Evolutionary conservation across 35 echinoderm and acorn worm species (phyloP), one percentile per base, ranked within the genome.

Genomic region (Amphiura filiformis): DNA sequence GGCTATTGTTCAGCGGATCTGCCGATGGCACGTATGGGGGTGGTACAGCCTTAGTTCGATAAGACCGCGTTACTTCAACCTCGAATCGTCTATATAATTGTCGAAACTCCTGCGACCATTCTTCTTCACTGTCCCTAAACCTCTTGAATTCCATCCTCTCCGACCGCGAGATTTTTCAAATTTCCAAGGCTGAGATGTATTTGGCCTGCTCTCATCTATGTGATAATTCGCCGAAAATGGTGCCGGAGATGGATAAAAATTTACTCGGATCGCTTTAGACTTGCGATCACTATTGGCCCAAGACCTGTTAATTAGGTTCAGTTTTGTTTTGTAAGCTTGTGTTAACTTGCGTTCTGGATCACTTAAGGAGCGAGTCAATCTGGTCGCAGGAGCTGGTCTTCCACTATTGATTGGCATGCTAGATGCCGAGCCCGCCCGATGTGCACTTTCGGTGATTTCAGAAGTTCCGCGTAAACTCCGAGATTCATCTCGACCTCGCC

Each of bases 41-140:
- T 26, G 77, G 64, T 42, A 39, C 78, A 26, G 92, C 92, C 31
- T 82, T 47, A 18, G 31, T 34, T 11, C 92, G 77, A 37, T 84
- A 94, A 0, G 92, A 94, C 37, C 77, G 77, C 2, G 88, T 91
- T 15, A 90, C 86, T 85, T 90, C 82, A 28, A 90, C 36, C 57
- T 90, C 92, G 31, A 90, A 94, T 18, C 88, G 92, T 38, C 81
- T 77, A 78, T 90, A 94, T 38, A 94, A 87, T 36, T 94, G 87
- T 38, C 78, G 79, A 44, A 94, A 90, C 37, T 90, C 64, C 28
- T 34, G 26, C 35, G 39, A 39, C 61, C 89, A 90, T 12, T 79
- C 75, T 39, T 82, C 34, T 13, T 78, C 32, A 32, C 34, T 38
- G 36, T 57, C 26, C 14, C 30, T 28, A 30, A 56, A 32, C 14